Conservation (phyloP, 2,113 vertebrate species). For the Uropsilus gracilis region DNA sequence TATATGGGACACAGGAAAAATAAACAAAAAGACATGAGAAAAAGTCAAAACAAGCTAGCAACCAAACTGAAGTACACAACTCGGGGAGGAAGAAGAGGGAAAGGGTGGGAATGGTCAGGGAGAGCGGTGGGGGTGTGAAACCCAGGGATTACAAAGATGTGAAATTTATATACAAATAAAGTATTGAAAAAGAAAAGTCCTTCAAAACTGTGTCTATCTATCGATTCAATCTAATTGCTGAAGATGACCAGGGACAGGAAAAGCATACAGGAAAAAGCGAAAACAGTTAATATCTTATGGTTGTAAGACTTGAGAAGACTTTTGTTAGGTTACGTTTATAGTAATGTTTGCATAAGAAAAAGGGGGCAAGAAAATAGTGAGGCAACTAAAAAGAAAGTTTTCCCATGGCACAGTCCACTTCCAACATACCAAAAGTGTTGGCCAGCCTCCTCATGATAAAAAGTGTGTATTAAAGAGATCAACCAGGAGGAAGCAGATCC, state of each 20-base stretch:
- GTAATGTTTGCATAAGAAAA: neutral
- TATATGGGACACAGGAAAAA: no score
- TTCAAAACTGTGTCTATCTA: neutral
- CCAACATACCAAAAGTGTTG: conserved; percentile 3
- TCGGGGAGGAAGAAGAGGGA: no score
- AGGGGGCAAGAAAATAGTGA: neutral
- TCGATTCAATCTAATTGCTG: no score
- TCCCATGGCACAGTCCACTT: neutral
- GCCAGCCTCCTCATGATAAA: neutral
- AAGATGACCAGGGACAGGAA: neutral
- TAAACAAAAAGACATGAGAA: no score
- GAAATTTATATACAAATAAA: no score
- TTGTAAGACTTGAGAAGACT: neutral
- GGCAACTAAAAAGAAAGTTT: neutral
- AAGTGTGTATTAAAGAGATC: neutral
- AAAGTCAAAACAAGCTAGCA: no score
- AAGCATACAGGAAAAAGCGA: neutral
- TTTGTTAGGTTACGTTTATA: conserved; percentile 35
- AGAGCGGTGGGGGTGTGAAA: no score
- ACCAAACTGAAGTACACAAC: no score
- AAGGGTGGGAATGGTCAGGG: no score
- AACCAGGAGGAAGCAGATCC: neutral
- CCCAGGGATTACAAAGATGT: no score
- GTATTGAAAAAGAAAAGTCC: neutral
- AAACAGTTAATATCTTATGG: neutral